phyloP scores from a whole-genome alignment of 2,113 vertebrate species.

The Telmatochromis bifrenatus region DNA sequence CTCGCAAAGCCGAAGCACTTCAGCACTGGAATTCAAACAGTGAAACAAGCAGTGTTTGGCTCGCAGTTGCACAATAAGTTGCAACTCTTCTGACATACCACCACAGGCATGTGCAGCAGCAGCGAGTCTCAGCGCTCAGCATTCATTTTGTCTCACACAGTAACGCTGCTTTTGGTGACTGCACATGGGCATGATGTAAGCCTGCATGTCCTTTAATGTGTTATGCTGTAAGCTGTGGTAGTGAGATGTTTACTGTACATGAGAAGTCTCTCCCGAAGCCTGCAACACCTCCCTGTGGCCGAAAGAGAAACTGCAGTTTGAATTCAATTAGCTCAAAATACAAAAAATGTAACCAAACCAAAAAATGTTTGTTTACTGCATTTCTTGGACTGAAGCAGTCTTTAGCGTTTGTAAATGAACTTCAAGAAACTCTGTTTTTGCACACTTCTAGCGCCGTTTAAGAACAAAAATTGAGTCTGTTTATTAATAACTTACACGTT shows the following conservation, averaged over 20 bases:
- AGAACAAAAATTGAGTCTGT: neutral
- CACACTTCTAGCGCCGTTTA: neutral
- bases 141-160: neutral
- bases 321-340: neutral
- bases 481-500: neutral
- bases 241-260: neutral
- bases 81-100: neutral
- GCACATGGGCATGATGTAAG: slow-evolving; percentile 3
- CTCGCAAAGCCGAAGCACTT: neutral
- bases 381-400: accelerated
- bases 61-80: slow-evolving; percentile 23
- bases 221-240: neutral
- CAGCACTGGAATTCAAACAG: slow-evolving; percentile 12
- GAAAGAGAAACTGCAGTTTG: neutral
- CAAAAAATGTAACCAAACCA: neutral
- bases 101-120: neutral
- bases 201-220: neutral
- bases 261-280: neutral
- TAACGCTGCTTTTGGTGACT: neutral
- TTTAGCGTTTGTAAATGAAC: accelerated
- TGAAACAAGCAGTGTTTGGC: slow-evolving; percentile 1
- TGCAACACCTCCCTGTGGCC: slow-evolving; percentile 23
- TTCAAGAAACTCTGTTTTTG: neutral
- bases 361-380: neutral
- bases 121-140: neutral